Conservation (phyloP, 2,113 vertebrate genomes). For the Falcunculus frontatus region DNA sequence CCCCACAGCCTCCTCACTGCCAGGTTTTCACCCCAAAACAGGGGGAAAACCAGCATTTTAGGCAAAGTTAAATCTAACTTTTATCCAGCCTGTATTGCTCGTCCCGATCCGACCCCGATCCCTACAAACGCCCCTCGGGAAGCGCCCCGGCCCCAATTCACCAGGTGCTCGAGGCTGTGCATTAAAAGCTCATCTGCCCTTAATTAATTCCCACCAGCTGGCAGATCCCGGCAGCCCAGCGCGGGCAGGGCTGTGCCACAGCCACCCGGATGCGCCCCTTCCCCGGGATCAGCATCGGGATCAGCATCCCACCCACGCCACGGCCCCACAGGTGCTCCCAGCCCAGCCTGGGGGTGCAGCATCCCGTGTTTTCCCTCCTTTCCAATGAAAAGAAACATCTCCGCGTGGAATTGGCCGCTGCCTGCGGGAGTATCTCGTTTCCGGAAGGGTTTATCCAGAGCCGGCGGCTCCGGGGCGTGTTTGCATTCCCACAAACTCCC, state of each 20-base stretch:
- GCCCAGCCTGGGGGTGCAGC: not conserved
- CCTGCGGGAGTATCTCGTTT: not conserved
- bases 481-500: slow-evolving; percentile 2
- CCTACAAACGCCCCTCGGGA: not conserved
- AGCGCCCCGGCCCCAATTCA: not conserved
- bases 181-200: not conserved
- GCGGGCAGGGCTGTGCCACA: not conserved
- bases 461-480: not conserved
- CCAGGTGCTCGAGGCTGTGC: not conserved
- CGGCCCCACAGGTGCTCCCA: rapidly evolving
- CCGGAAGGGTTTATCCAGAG: not conserved
- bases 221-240: not conserved
- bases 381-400: not conserved
- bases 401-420: not conserved
- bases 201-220: not conserved
- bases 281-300: not conserved
- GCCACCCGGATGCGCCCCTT: rapidly evolving
- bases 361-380: rapidly evolving
- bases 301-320: rapidly evolving
- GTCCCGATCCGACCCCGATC: rapidly evolving
- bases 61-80: not conserved
- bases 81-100: rapidly evolving
- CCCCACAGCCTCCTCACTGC: not conserved
- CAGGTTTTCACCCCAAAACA: not conserved
- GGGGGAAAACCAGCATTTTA: not conserved